Base-by-base conservation (phyloP, 2,888 invertebrate species). In the Timema podura region DNA sequence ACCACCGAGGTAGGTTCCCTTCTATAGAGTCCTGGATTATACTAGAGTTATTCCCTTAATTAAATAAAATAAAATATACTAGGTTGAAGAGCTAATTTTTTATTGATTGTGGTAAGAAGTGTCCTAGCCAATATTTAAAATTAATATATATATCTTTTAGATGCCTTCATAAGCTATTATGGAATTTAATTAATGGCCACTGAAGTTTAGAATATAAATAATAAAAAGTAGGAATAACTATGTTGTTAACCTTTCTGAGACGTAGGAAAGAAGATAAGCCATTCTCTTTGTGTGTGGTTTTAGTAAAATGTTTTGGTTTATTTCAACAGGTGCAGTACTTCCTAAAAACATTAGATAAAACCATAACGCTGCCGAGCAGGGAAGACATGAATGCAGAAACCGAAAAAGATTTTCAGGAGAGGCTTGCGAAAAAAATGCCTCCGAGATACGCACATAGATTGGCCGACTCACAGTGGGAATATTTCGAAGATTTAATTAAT, bases 371-470 rank as follows among this genome's bases (percentile, higher is more conserved):
- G 13, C 93, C 93, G 0, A 77, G 83, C 0, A 81, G 81, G 59
- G 83, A 84, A 46, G 83, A 86, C 76, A 93, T 93, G 93, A 77
- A 83, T 0, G 78, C 77, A 13, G 86, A 89, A 68, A 88, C 88
- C 74, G 82, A 85, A 67, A 76, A 81, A 0, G 90, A 91, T 79
- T 87, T 88, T 78, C 76, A 81, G 61, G 82, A 82, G 13, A 85
- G 89, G 11, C 84, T 86, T 70, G 81, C 83, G 0, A 81, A 85
- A 44, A 93, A 93, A 0, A 86, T 89, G 77, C 86, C 86, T 11
- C 88, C 86, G 74, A 86, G 89, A 30, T 90, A 94, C 78, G 90
- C 92, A 44, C 95, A 95, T 79, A 88, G 91, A 87, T 89, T 95
- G 89, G 93, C 92, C 0, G 86, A 87, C 0, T 85, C 87, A 61